Evolutionary conservation across 2,113 vertebrate genomes (phyloP).

Genomic region (Sinocyclocheilus anshuiensis): DNA sequence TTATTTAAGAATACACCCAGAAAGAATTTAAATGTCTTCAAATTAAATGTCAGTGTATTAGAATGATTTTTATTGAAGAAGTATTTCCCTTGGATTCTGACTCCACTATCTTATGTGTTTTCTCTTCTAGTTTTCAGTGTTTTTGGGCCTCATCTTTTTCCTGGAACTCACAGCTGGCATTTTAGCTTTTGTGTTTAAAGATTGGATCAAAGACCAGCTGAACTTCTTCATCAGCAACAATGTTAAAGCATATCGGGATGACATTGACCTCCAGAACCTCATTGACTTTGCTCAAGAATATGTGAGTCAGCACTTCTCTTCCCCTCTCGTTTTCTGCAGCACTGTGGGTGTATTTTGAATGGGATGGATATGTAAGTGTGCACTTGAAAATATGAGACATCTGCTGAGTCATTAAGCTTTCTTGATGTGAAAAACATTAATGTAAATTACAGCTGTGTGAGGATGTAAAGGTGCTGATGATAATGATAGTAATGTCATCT

Average conservation of each 20-base stretch:
- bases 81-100: neutral
- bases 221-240: conserved; percentile 94
- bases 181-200: conserved; percentile 90
- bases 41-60: no score
- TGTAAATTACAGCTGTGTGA: neutral
- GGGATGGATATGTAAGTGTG: neutral
- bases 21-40: neutral
- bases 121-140: conserved; percentile 83
- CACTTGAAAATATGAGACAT: neutral
- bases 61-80: neutral
- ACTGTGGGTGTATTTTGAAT: neutral
- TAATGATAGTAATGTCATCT: neutral
- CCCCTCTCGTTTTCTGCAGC: neutral
- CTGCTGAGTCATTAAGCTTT: neutral
- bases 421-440: neutral
- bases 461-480: neutral
- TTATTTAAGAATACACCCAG: neutral
- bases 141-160: conserved; percentile 92
- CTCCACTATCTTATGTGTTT: neutral
- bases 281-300: conserved; percentile 94
- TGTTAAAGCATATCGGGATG: conserved; percentile 89
- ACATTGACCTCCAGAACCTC: conserved; percentile 92
- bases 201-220: conserved; percentile 94
- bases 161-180: conserved; percentile 88
- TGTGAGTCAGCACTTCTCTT: conserved; percentile 72